A percentile compares a stretch with the other conserved stretches of the same genome.
Conservation (phyloP, 2,113 vertebrate genomes). For the Megaceryle maxima region DNA sequence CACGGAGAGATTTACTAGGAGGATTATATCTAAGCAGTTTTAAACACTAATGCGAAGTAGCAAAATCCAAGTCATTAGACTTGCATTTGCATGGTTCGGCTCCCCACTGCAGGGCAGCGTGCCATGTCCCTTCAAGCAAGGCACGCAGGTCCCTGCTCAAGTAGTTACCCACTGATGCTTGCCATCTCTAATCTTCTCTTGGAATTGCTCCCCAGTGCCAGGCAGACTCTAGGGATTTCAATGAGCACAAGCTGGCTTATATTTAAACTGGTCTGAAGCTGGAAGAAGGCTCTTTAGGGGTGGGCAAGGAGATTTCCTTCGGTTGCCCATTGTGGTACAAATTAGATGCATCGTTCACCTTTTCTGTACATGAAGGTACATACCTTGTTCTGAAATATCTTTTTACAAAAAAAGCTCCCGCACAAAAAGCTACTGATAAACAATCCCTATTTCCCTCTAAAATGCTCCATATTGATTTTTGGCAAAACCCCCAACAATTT, state of each 20-base stretch:
- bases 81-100: slow-evolving; percentile 22
- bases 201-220: slow-evolving; percentile 47
- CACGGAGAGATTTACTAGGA: slow-evolving; percentile 47
- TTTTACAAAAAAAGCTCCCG: background rate
- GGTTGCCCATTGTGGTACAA: background rate
- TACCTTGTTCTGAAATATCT: background rate
- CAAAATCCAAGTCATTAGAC: slow-evolving; percentile 69
- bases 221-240: slow-evolving; percentile 33
- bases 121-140: background rate
- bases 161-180: background rate
- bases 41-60: slow-evolving; percentile 54
- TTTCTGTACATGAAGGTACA: background rate
- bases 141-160: background rate
- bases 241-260: slow-evolving; percentile 1
- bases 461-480: background rate
- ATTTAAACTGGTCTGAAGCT: background rate
- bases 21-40: slow-evolving; percentile 68
- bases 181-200: slow-evolving; percentile 39
- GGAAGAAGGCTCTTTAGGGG: background rate
- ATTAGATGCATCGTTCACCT: background rate
- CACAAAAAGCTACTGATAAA: background rate
- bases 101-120: background rate
- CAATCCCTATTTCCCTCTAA: background rate
- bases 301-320: background rate
- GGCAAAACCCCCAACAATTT: background rate